Base-by-base conservation (phyloP, 2,888 invertebrate genomes). In the Nebria brevicollis region DNA sequence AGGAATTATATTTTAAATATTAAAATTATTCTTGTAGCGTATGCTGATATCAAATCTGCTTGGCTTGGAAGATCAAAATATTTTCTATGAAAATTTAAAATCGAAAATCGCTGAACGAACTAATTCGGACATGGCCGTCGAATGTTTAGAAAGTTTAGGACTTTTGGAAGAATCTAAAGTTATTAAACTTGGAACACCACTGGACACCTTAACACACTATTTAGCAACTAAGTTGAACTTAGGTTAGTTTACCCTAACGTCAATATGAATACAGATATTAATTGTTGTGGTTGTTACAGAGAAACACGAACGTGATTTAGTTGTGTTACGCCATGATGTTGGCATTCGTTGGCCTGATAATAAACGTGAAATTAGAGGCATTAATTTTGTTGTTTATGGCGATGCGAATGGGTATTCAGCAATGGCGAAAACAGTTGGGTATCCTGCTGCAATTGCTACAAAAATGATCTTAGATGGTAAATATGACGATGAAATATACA, bases 401-500 rank as follows among this genome's bases (percentile, higher is more conserved):
- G 94, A 95, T 83, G 83, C 84, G 8, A 89, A 91, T 20, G 95
- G 95, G 0, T 96, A 97, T 89, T 98, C 98, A 0, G 99, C 99
- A 41, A 99, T 99, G 99, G 95, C 97, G 0, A 93, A 95, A 86
- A 96, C 96, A 8, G 97, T 98, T 8, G 97, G 97, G 26, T 97
- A 94, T 90, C 99, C 95, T 0, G 95, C 98, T 6, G 99, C 97
- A 25, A 99, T 99, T 85, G 98, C 98, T 1, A 94, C 97, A 0
- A 98, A 98, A 90, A 99, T 99, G 99, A 93, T 99, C 83, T 91
- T 99, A 13, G 97, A 98, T 89, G 98, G 98, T 96, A 89, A 88
- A 89, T 84, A 80, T 26, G 72, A 20, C 20, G 10, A 42, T 75
- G 72, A 7, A 11, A 54, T 54, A 54, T 54, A 3, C 20, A 11